Conservation (phyloP, 1,140 invertebrate genomes). For the Philopotamus ludificatus region DNA sequence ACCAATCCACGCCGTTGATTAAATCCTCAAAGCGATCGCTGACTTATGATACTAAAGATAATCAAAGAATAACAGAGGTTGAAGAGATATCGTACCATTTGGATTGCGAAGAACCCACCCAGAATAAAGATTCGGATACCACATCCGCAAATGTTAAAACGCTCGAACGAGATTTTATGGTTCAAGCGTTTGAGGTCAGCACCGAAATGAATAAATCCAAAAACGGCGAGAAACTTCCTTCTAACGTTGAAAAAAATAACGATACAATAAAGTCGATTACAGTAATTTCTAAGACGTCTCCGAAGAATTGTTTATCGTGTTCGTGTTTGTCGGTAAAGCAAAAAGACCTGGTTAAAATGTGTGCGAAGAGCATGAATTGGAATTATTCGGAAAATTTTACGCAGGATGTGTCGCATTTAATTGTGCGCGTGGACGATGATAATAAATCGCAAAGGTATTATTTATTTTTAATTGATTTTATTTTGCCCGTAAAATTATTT, state of each 20-base stretch:
- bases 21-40: not conserved
- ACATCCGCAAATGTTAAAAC: not conserved
- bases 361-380: not conserved
- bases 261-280: no score
- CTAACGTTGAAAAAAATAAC: no score
- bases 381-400: not conserved
- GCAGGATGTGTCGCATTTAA: constrained; percentile 3
- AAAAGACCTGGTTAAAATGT: not conserved
- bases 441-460: constrained; percentile 6
- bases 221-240: not conserved
- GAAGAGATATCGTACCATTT: not conserved
- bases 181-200: constrained; percentile 2
- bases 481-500: no score
- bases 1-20: constrained; percentile 15
- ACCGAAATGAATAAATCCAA: not conserved
- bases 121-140: no score
- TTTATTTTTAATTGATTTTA: no score
- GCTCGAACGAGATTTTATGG: constrained; percentile 6
- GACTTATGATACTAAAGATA: not conserved
- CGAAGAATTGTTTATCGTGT: not conserved
- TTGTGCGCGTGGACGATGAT: not conserved
- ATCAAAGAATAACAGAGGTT: not conserved
- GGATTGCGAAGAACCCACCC: not conserved
- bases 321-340: not conserved
- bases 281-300: not conserved